Percentiles rank a stretch among this genome's conserved stretches.
These are phyloP conservation scores for Pantherophis vulpinus DNA, from an alignment of 2,797 vertebrate genomes.

Conservation along the genomic window DNA sequence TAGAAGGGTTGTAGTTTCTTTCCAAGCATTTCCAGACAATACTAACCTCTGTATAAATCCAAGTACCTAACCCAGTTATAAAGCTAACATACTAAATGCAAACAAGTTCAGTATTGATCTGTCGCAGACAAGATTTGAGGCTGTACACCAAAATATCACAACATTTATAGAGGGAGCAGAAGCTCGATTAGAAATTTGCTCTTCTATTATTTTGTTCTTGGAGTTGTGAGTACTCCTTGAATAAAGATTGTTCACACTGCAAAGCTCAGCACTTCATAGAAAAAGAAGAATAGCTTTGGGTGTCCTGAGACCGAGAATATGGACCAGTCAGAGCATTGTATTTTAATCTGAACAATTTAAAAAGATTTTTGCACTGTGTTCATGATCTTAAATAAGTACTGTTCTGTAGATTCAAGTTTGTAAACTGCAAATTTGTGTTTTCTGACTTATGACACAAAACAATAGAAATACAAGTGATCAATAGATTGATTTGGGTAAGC, in stretches of 20 bases:
- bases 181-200: not conserved
- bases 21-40: slow-evolving; percentile 66
- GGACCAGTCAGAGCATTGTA: not conserved
- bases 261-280: slow-evolving; percentile 11
- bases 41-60: slow-evolving; percentile 70
- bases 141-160: slow-evolving; percentile 40
- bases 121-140: slow-evolving; percentile 53
- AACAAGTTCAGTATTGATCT: slow-evolving; percentile 76
- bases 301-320: not conserved
- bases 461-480: not conserved
- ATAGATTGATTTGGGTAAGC: not conserved
- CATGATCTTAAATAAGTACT: not conserved
- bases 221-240: slow-evolving; percentile 21
- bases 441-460: not conserved
- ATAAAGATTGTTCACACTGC: slow-evolving; percentile 29
- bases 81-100: slow-evolving; percentile 72
- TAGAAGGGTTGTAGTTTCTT: slow-evolving; percentile 64
- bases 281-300: rapidly evolving
- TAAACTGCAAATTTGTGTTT: not conserved
- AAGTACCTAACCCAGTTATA: slow-evolving; percentile 68
- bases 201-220: slow-evolving; percentile 32
- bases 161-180: not conserved
- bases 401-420: not conserved
- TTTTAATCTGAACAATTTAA: not conserved
- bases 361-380: not conserved